Evolutionary conservation across 2,113 vertebrate species (phyloP), one percentile per base, ranked within the genome.

Genomic region (Rhadina sibilatrix): DNA sequence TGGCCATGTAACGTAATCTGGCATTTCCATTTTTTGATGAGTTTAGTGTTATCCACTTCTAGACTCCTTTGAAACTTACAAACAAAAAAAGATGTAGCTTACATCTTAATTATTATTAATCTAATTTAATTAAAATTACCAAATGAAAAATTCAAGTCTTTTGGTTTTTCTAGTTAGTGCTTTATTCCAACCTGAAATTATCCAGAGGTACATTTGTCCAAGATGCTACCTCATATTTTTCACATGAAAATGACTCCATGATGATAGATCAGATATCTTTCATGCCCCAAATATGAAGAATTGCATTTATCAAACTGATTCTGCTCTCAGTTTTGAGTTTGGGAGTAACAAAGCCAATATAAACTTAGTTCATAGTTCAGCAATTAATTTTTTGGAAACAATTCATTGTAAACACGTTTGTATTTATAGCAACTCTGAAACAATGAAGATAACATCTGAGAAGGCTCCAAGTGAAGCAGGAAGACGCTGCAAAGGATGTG

Each of bases 371-470:
- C 88, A 89, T 12, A 83, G 17, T 35, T 96, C 90, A 94, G 47
- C 65, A 94, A 91, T 93, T 95, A 96, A 92, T 93, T 91, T 44
- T 96, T 96, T 91, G 88, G 68, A 94, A 93, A 88, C 57, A 94
- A 90, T 92, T 93, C 50, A 70, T 74, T 86, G 44, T 85, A 96
- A 95, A 91, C 93, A 76, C 33, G 69, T 87, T 60, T 22, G 9
- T 96, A 97, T 97, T 96, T 97, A 96, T 96, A 97, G 94, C 40
- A 56, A 47, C 79, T 53, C 38, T 3, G 30, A 87, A 97, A 97
- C 93, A 97, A 97, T 95, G 84, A 61, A 95, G 95, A 97, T 97
- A 95, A 95, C 30, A 97, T 97, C 94, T 90, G 54, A 94, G 87
- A 83, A 97, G 65, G 75, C 86, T 97, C 94, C 90, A 85, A 95